Percentiles rank a stretch among this genome's conserved stretches.
Conservation (phyloP, 2,888 invertebrate genomes). For the Allygus modestus region DNA sequence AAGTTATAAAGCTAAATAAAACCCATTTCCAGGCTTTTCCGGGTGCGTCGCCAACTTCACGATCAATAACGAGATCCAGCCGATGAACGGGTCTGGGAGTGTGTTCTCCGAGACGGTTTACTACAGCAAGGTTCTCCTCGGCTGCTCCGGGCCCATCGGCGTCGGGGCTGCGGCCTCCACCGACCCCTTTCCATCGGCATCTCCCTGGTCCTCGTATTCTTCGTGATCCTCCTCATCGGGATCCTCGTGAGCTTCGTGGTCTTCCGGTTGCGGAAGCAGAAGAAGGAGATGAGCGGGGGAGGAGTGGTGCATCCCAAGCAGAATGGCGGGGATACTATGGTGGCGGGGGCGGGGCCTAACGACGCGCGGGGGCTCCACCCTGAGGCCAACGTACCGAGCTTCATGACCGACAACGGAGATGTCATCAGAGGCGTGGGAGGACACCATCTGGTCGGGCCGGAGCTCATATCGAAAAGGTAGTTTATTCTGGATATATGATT, state of each 20-base stretch:
- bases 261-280: constrained; percentile 91
- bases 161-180: constrained; percentile 87
- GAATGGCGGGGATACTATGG: constrained; percentile 83
- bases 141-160: constrained; percentile 86
- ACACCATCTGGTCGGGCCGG: constrained; percentile 90
- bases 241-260: constrained; percentile 95
- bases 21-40: constrained; percentile 80
- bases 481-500: too few relatives aligned
- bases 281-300: constrained; percentile 89
- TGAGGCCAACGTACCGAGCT: constrained; percentile 76
- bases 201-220: constrained; percentile 95
- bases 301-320: constrained; percentile 82
- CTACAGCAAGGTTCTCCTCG: constrained; percentile 85
- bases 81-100: constrained; percentile 92
- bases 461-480: constrained; percentile 88
- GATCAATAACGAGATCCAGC: constrained; percentile 92
- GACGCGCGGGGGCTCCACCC: constrained; percentile 73
- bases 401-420: constrained; percentile 85
- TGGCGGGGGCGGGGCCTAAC: constrained; percentile 82
- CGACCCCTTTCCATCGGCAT: constrained; percentile 95
- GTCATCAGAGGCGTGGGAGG: constrained; percentile 85
- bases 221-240: constrained; percentile 91
- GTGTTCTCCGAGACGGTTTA: constrained; percentile 84
- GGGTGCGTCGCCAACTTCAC: constrained; percentile 95
- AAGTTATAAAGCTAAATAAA: too few relatives aligned